Evolutionary conservation across 2,888 invertebrate genomes (phyloP).

Genomic region (Lathronympha strigana): DNA sequence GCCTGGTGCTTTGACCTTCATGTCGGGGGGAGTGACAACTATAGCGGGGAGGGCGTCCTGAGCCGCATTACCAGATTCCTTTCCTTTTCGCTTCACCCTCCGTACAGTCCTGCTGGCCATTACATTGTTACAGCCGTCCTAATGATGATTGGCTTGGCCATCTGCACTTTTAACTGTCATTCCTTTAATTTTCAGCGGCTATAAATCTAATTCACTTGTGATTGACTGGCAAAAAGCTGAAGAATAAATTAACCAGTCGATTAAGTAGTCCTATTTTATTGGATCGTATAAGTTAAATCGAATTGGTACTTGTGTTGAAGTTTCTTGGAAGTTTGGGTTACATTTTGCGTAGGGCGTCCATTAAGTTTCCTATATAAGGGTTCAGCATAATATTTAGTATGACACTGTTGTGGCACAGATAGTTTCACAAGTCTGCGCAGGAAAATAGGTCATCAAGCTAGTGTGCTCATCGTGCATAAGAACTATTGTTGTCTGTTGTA

Average conservation of each 20-base stretch:
- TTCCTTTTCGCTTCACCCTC: constrained; percentile 87
- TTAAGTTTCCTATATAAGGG: constrained; percentile 51
- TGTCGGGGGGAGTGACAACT: constrained; percentile 70
- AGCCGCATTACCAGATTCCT: constrained; percentile 56
- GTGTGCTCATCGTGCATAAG: constrained; percentile 14
- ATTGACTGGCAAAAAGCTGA: constrained; percentile 24
- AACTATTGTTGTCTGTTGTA: constrained; percentile 35
- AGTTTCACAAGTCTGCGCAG: constrained; percentile 28
- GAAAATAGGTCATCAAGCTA: constrained; percentile 20
- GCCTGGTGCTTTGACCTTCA: constrained; percentile 69
- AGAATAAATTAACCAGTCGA: constrained; percentile 22
- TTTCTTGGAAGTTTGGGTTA: constrained; percentile 44
- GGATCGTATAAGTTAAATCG: constrained; percentile 20
- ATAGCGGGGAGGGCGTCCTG: constrained; percentile 65
- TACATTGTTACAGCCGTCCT: constrained; percentile 78
- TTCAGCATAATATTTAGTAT: constrained; percentile 33
- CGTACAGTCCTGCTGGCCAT: constrained; percentile 89
- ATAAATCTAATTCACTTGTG: constrained; percentile 36
- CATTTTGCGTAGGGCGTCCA: constrained; percentile 52
- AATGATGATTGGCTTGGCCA: constrained; percentile 65
- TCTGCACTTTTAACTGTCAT: constrained; percentile 49
- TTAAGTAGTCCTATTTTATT: constrained; percentile 27
- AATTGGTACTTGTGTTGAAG: constrained; percentile 24
- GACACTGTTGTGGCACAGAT: constrained; percentile 14
- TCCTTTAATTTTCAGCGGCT: constrained; percentile 44